Base-by-base conservation (phyloP, 2,888 invertebrate species). In the Aethes cnicana region DNA sequence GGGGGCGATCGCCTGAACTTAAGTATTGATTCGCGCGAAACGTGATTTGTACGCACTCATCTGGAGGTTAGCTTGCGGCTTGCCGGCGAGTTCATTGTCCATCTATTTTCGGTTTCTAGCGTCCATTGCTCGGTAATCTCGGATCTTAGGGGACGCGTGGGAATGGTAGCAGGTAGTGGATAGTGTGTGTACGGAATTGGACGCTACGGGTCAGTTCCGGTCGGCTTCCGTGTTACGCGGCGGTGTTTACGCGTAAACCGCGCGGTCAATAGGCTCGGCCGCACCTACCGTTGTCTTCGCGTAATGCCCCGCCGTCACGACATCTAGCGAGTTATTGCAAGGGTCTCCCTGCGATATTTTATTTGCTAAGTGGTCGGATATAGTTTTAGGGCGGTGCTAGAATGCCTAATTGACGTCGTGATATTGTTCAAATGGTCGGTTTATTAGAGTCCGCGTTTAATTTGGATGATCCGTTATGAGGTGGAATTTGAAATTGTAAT, bases 1-100 rank as follows among this genome's bases (percentile, higher is more conserved):
- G 85, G 87, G 84, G 87, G 75, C 82, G 84, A 86, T 86, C 85
- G 87, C 85, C 87, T 85, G 73, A 87, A 88, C 88, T 89, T 88
- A 87, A 88, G 89, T 89, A 89, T 89, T 89, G 89, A 89, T 89
- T 89, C 89, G 87, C 88, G 86, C 87, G 84, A 87, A 89, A 87
- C 88, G 87, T 89, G 89, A 89, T 89, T 89, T 89, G 88, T 89
- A 87, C 88, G 86, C 87, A 86, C 84, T 89, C 86, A 86, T 87
- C 88, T 84, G 80, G 80, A 81, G 82, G 81, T 84, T 80, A 78
- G 81, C 77, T 78, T 77, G 80, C 76, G 79, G 77, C 74, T 72
- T 33, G 47, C 30, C 54, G 68, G 64, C 68, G 64, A 69, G 67
- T 72, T 75, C 69, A 70, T 72, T 67, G 69, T 61, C 67, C 66